phyloP scores from a whole-genome alignment of 2,797 vertebrate genomes.

The Sebastes iracundus region DNA sequence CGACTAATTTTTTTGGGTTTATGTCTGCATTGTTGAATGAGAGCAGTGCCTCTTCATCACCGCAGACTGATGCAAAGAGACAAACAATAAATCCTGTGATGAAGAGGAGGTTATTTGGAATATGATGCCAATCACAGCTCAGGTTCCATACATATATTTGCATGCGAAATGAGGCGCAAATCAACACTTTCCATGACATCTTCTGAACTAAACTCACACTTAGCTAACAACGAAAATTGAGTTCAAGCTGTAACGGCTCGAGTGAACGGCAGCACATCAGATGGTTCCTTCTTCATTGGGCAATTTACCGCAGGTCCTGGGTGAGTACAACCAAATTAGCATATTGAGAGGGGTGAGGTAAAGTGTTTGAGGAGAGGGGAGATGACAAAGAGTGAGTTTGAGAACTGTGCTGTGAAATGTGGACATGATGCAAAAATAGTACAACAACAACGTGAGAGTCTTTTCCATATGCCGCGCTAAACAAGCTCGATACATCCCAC shows the following conservation, averaged over 20 bases:
- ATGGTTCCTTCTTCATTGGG: slow-evolving; percentile 33
- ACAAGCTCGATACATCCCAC: slow-evolving; percentile 34
- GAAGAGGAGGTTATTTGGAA: slow-evolving; percentile 34
- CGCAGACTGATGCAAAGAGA: slow-evolving; percentile 13
- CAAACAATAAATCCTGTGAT: slow-evolving; percentile 39
- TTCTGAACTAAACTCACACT: slow-evolving; percentile 42
- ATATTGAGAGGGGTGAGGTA: slow-evolving; percentile 41
- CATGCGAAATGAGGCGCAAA: slow-evolving; percentile 62
- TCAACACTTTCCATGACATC: slow-evolving; percentile 52
- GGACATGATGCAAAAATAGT: slow-evolving; percentile 5
- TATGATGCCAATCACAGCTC: slow-evolving; percentile 44
- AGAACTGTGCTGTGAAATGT: slow-evolving; percentile 4
- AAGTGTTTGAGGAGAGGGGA: neutral
- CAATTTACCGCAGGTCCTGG: slow-evolving; percentile 47
- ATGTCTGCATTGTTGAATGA: neutral
- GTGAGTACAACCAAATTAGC: slow-evolving; percentile 32
- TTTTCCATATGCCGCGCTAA: slow-evolving; percentile 41
- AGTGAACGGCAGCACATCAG: slow-evolving; percentile 25
- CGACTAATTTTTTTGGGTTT: neutral
- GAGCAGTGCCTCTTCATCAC: slow-evolving; percentile 4
- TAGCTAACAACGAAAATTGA: slow-evolving; percentile 48
- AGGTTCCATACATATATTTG: slow-evolving; percentile 50
- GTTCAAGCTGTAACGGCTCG: slow-evolving; percentile 44
- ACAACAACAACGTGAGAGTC: slow-evolving; percentile 20
- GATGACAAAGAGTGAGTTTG: slow-evolving; percentile 1